These are phyloP conservation scores for Calameuta filiformis DNA, from an alignment of 2,888 invertebrate species.

Conservation along the genomic window DNA sequence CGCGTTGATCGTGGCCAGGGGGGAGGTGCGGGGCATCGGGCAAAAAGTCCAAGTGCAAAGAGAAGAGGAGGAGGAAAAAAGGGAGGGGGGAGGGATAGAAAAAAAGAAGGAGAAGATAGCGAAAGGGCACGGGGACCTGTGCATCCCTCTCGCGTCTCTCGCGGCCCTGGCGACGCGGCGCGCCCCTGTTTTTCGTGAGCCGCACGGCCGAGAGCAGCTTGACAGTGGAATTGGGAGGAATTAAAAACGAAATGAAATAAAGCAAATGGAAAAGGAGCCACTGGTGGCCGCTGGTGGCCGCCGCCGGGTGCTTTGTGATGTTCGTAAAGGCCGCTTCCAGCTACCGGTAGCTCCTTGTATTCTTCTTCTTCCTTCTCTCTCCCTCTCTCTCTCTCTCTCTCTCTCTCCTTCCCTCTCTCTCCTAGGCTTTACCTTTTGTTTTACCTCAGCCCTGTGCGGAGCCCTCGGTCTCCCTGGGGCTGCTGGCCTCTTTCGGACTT, in stretches of 20 bases:
- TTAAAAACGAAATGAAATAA: conserved; percentile 55
- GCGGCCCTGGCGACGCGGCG: conserved; percentile 24
- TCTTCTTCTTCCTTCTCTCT: conserved; percentile 1
- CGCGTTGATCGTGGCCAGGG: neutral
- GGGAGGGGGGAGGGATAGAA: neutral
- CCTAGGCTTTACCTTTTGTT: conserved; percentile 11
- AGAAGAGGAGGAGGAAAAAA: neutral
- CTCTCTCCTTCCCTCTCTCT: conserved; percentile 15
- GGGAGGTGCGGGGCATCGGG: neutral
- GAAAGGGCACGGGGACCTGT: conserved; percentile 20
- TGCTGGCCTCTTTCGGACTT: conserved; percentile 28
- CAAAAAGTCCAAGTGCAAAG: neutral
- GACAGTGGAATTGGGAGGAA: conserved; percentile 53
- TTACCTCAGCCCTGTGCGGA: neutral
- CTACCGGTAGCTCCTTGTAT: conserved; percentile 8
- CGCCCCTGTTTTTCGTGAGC: conserved; percentile 4
- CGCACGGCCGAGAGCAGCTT: conserved; percentile 22
- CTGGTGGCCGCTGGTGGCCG: too few species aligned
- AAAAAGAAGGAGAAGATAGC: neutral
- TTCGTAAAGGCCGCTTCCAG: conserved; percentile 38
- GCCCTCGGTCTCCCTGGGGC: conserved; percentile 19
- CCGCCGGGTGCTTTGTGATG: conserved; percentile 51
- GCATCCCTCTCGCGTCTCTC: conserved; percentile 37
- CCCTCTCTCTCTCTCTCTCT: conserved; percentile 20
- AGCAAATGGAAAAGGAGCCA: conserved; percentile 41